These are phyloP conservation scores for Andrena marginata DNA, from an alignment of 2,888 invertebrate genomes.

Conservation along the genomic window DNA sequence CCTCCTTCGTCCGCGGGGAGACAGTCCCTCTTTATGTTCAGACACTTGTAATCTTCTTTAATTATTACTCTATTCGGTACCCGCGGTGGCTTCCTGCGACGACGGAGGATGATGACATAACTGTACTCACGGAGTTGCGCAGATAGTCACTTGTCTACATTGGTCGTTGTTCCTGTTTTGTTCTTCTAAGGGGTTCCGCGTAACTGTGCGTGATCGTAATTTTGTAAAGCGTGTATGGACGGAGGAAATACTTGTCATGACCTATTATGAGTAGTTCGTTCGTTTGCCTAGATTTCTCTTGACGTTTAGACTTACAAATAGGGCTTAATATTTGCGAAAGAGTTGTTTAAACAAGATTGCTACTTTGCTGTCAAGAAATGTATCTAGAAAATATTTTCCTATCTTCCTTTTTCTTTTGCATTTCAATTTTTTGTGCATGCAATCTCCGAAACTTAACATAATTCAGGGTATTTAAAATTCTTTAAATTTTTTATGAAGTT, in stretches of 20 bases:
- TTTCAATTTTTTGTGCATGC: too few species aligned
- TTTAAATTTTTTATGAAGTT: too few species aligned
- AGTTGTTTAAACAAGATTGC: not conserved
- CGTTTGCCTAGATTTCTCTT: conserved; percentile 22
- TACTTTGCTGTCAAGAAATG: not conserved
- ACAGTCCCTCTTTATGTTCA: conserved; percentile 6
- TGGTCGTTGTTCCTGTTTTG: conserved; percentile 18
- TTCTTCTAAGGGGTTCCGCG: not conserved
- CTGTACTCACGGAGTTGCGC: conserved; percentile 39
- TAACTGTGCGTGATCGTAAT: conserved; percentile 56
- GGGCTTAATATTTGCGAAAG: not conserved
- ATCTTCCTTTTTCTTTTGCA: too few species aligned
- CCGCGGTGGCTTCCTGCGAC: conserved; percentile 32
- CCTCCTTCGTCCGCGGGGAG: not conserved
- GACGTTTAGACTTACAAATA: not conserved
- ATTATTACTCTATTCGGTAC: conserved; percentile 38
- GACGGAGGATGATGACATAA: conserved; percentile 56
- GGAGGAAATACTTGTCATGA: conserved; percentile 38
- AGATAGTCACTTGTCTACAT: conserved; percentile 20
- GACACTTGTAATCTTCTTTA: conserved; percentile 44
- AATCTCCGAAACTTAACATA: too few species aligned
- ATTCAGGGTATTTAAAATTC: too few species aligned
- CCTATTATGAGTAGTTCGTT: conserved; percentile 48
- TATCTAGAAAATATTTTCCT: not conserved
- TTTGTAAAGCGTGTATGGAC: conserved; percentile 24